Evolutionary conservation across 2,113 vertebrate genomes (phyloP), one percentile per base, ranked within the genome.

Genomic region (Dicrurus megarhynchus): DNA sequence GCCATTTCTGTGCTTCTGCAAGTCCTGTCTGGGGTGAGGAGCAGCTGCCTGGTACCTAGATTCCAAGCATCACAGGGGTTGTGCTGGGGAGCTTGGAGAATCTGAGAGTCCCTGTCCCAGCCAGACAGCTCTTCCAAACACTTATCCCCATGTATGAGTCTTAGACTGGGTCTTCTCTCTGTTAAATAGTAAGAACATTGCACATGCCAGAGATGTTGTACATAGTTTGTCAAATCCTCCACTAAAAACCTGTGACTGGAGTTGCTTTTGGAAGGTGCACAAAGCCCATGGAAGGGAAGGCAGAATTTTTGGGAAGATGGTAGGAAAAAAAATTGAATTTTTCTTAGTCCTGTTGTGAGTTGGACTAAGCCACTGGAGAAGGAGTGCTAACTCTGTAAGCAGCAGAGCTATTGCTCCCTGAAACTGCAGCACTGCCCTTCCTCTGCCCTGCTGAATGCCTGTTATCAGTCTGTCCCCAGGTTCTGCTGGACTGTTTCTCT

Each of bases 111-210:
- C 20, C 60, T 33, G 13, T 65, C 42, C 52, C 35, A 68, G 26
- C 15, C 56, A n/a, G 75, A 4, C 26, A 46, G 35, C 32, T 57
- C 70, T 74, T 64, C 2, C 3, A 75, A 77, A 44, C 30, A 2
- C 32, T 46, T 33, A 39, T 21, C 27, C 11, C 17, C 2, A 0
- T 30, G 0, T 42, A 13, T 8, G 60, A 63, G 23, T 17, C 47
- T 69, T 59, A 30, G 26, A n/a, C 21, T 68, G 22, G 28, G 26
- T 89, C 55, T 68, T 46, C 53, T 84, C 30, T 23, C 55, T 6
- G 0, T 78, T 77, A 65, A 69, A 44, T 21, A 35, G 13, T 53
- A 53, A 61, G 47, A 74, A 46, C 70, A 37, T 46, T 65, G 79
- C 42, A 65, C 42, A 11, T 2, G 2, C 50, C 19, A 22, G 47